phyloP scores from a whole-genome alignment of 2,888 invertebrate genomes.

The Clusia tigrina region DNA sequence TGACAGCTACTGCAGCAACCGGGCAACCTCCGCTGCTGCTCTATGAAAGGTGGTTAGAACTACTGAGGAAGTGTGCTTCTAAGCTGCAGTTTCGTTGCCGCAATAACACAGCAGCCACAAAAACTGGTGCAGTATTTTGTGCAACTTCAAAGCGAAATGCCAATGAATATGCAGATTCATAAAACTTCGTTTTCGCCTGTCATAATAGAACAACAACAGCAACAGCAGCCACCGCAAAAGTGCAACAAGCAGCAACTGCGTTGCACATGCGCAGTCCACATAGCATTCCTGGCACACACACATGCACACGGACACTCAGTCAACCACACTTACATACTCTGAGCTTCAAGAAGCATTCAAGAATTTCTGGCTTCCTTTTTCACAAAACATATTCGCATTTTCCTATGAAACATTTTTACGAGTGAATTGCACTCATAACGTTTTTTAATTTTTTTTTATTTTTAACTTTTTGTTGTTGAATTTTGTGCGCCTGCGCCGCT shows the following conservation, averaged over 20 bases:
- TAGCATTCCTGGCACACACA: not conserved
- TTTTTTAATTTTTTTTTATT: too few relatives aligned
- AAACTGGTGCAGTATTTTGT: not conserved
- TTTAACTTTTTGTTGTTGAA: conserved; percentile 33
- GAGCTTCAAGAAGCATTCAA: not conserved
- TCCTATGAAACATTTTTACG: conserved; percentile 44
- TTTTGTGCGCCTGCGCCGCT: conserved; percentile 32
- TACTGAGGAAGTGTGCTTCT: not conserved
- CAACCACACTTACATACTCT: not conserved
- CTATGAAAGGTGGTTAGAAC: not conserved
- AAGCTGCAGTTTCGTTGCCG: not conserved
- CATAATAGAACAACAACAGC: too few relatives aligned
- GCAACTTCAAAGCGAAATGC: conserved; percentile 1
- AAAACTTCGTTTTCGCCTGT: conserved; percentile 62
- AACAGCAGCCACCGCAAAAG: conserved; percentile 27
- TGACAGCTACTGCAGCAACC: too few relatives aligned
- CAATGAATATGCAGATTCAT: conserved; percentile 33
- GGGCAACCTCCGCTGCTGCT: not conserved
- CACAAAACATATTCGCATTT: not conserved
- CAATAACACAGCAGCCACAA: not conserved
- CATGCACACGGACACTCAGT: not conserved
- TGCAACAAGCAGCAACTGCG: not conserved
- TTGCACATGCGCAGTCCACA: not conserved
- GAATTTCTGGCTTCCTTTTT: not conserved
- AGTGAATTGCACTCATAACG: conserved; percentile 55